A percentile compares a stretch with the other conserved stretches of the same genome.
Evolutionary conservation across 2,888 invertebrate species (phyloP).

Genomic region (Miltochrista miniata): DNA sequence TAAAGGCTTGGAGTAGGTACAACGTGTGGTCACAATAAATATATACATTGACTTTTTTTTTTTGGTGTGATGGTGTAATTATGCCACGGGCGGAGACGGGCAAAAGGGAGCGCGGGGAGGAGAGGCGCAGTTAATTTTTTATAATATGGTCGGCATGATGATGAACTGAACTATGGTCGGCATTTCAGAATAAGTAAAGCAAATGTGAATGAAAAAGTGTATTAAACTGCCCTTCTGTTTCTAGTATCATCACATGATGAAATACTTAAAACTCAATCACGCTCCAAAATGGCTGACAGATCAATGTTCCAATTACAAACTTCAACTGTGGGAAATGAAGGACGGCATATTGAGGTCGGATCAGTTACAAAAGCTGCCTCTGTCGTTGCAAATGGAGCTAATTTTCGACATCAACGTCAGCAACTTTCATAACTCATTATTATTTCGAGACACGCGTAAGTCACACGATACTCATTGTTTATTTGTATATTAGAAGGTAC

Average conservation of each 20-base stretch:
- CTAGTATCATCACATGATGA: constrained; percentile 72
- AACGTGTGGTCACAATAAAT: too few relatives aligned
- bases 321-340: constrained; percentile 70
- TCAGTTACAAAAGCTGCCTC: constrained; percentile 61
- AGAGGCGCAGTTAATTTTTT: too few relatives aligned
- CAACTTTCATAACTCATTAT: constrained; percentile 66
- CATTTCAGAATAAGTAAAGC: too few relatives aligned
- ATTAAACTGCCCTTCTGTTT: too few relatives aligned
- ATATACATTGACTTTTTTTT: too few relatives aligned
- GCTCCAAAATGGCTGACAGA: constrained; percentile 55
- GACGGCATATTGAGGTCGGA: constrained; percentile 61
- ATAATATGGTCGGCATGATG: too few relatives aligned
- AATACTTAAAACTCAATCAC: constrained; percentile 57
- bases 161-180: too few relatives aligned
- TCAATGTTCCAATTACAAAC: constrained; percentile 65
- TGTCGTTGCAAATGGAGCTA: constrained; percentile 71
- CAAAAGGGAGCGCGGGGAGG: too few relatives aligned
- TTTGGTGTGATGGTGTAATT: too few relatives aligned
- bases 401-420: constrained; percentile 76
- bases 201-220: not conserved
- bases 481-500: too few relatives aligned
- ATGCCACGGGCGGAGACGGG: too few relatives aligned
- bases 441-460: constrained; percentile 65
- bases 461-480: not conserved
- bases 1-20: too few relatives aligned